Conservation (phyloP, 2,888 invertebrate species). For the Keiferia lycopersicella region DNA sequence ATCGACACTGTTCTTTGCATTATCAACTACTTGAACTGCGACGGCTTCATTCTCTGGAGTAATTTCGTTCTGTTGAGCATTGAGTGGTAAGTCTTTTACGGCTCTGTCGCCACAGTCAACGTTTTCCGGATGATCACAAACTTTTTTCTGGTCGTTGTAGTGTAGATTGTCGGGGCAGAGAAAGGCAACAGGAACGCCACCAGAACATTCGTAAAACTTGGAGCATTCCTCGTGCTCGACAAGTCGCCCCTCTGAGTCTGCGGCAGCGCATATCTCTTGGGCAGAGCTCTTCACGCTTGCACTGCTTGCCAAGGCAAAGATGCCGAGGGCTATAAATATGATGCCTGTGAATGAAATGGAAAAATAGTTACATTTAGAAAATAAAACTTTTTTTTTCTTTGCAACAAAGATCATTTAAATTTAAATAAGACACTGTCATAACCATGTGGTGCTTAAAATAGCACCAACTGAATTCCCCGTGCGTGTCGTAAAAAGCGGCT, state of each 20-base stretch:
- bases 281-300: constrained; percentile 40
- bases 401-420: too few species aligned
- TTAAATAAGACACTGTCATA: too few species aligned
- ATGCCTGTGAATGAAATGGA: not conserved
- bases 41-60: not conserved
- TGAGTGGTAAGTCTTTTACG: constrained; percentile 25
- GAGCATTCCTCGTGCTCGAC: constrained; percentile 51
- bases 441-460: too few species aligned
- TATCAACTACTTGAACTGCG: constrained; percentile 29
- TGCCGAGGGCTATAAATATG: not conserved
- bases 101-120: constrained; percentile 45
- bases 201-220: constrained; percentile 45
- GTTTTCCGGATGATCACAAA: constrained; percentile 47
- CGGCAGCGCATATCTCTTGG: constrained; percentile 40
- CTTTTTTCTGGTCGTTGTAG: constrained; percentile 41
- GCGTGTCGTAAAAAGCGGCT: too few species aligned
- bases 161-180: constrained; percentile 35
- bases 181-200: constrained; percentile 39
- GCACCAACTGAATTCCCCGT: too few species aligned
- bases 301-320: not conserved
- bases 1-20: constrained; percentile 25
- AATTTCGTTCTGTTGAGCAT: constrained; percentile 24
- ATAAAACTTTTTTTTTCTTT: too few species aligned
- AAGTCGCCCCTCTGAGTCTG: constrained; percentile 39
- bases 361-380: not conserved